phyloP scores from a whole-genome alignment of 2,888 invertebrate species.

The Tinea pellionella region DNA sequence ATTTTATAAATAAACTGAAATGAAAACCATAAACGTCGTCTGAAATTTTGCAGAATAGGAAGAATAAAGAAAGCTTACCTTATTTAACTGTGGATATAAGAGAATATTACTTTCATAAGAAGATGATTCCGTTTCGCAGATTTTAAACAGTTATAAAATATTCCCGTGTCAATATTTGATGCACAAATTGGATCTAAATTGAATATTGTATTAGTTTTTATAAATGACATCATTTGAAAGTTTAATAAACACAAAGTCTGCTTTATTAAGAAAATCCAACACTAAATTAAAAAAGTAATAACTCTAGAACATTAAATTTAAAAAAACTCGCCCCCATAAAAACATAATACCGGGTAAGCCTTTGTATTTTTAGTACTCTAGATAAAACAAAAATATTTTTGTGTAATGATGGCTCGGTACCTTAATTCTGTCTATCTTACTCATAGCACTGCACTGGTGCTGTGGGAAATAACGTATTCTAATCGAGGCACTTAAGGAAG shows the following conservation, averaged over 20 bases:
- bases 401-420: neutral
- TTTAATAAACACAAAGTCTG: neutral
- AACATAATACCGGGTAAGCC: neutral
- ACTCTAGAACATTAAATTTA: neutral
- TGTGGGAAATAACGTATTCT: too few relatives aligned
- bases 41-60: neutral
- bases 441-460: too few relatives aligned
- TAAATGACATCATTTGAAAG: neutral
- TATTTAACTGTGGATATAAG: neutral
- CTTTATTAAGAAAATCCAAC: neutral
- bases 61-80: neutral
- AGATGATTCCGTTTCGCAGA: neutral
- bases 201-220: neutral
- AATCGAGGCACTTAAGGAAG: too few relatives aligned
- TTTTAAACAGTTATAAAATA: neutral
- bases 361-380: neutral
- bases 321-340: neutral
- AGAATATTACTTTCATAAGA: neutral
- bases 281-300: slow-evolving; percentile 1
- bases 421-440: too few relatives aligned
- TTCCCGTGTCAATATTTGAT: neutral
- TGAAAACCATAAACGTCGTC: neutral
- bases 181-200: neutral
- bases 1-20: neutral
- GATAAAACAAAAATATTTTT: neutral